Base-by-base conservation (phyloP, 1,140 invertebrate genomes). In the Plectrocnemia conspersa region DNA sequence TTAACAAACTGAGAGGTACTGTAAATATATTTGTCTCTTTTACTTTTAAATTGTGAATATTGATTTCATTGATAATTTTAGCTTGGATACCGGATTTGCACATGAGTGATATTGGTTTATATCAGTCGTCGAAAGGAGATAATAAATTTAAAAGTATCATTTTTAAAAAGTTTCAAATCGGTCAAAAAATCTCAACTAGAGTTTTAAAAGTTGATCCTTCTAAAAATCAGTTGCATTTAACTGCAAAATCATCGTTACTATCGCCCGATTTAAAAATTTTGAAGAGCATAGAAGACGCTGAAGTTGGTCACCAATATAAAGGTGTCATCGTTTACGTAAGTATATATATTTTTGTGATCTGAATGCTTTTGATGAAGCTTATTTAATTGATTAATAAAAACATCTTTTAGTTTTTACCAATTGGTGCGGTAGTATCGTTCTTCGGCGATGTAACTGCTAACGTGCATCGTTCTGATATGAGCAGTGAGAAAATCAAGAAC, bases 371-470 rank as follows among this genome's bases (percentile, higher is more conserved):
- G 16, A 36, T 36, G 16, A 3, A 46, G 29, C 35, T 6, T 11
- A 7, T 38, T 38, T 38, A 21, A 9, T 44, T 38, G 16, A 16
- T 11, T 15, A 10, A 38, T 9, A 13, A 29, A 13, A 9, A 9
- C 13, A 46, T 54, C 5, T 56, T 56, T 32, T 67, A 50, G 66
- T 61, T 21, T 56, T 45, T 68, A 3, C 23, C 64, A 1, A 65
- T 65, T 27, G 81, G 78, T 41, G 47, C 82, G 1, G 35, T 81
- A 2, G 74, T 86, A 0, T 69, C 70, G 40, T 85, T 84, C 67
- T 83, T 81, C 62, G 76, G 73, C 35, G 72, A 79, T 44, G 64
- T 82, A 1, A 77, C 70, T 48, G 83, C 81, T 1, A 77, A 75
- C 56, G 64, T 86, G 1, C 74, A 79, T 23, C 69, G 66, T 1